These are phyloP conservation scores for Meiosimyza decipiens DNA, from an alignment of 2,888 invertebrate genomes.

Conservation along the genomic window DNA sequence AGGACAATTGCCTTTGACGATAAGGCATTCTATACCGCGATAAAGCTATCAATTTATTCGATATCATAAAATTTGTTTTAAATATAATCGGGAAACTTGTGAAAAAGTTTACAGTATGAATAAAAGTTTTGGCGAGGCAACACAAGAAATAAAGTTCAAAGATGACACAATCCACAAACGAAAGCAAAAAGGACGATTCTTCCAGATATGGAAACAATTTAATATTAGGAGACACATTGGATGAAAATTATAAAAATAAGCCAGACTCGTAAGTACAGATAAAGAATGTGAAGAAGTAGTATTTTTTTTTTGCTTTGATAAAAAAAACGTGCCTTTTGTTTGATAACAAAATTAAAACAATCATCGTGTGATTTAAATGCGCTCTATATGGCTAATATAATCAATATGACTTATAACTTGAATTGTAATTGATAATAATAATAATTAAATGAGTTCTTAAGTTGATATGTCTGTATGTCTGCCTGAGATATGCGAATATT, in stretches of 20 bases:
- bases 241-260: conserved; percentile 30
- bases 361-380: too few relatives aligned
- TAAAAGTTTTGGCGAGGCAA: conserved; percentile 2
- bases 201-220: conserved; percentile 46
- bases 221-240: conserved; percentile 37
- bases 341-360: too few relatives aligned
- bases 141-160: neutral
- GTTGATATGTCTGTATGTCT: too few relatives aligned
- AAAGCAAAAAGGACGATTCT: conserved; percentile 41
- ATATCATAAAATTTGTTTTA: conserved; percentile 34
- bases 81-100: conserved; percentile 30
- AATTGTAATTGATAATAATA: too few relatives aligned
- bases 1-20: conserved; percentile 8
- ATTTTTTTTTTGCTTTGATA: too few relatives aligned
- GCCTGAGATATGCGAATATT: too few relatives aligned
- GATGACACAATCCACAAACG: conserved; percentile 33
- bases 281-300: too few relatives aligned
- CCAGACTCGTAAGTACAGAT: conserved; percentile 18
- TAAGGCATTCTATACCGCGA: neutral
- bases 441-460: too few relatives aligned
- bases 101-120: conserved; percentile 4
- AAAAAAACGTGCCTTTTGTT: too few relatives aligned
- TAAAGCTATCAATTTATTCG: conserved; percentile 29
- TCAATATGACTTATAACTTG: too few relatives aligned
- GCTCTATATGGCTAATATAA: too few relatives aligned